Evolutionary conservation across 2,113 vertebrate species (phyloP).

Genomic region (Paralichthys olivaceus): DNA sequence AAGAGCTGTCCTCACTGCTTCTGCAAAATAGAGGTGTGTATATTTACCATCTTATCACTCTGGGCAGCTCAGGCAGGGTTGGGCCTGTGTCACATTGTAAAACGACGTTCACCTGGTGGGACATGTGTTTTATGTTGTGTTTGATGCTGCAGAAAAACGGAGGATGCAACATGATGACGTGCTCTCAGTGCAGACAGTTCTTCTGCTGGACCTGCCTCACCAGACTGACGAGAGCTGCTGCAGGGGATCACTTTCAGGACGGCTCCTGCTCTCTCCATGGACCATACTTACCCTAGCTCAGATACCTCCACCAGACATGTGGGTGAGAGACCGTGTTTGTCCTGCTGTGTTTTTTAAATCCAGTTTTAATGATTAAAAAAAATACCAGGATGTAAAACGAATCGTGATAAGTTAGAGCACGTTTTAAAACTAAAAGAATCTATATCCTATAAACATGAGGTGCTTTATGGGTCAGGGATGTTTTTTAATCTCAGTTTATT

Average conservation of each 20-base stretch:
- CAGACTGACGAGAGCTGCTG: accelerated
- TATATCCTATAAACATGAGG: not conserved
- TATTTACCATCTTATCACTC: no score
- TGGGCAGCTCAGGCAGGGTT: not conserved
- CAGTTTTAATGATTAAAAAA: no score
- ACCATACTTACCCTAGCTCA: not conserved
- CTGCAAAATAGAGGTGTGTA: constrained; percentile 74
- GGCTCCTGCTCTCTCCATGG: accelerated
- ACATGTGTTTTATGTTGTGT: constrained; percentile 12
- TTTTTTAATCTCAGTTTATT: no score
- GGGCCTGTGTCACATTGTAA: not conserved
- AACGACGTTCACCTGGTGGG: not conserved
- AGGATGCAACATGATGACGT: constrained; percentile 48
- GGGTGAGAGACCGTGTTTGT: not conserved
- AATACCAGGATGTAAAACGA: no score
- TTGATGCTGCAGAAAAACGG: constrained; percentile 53
- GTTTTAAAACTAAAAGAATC: no score
- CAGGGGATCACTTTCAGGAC: not conserved
- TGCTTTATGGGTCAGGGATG: no score
- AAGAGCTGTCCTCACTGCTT: constrained; percentile 88
- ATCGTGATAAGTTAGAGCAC: no score
- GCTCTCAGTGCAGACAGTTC: accelerated
- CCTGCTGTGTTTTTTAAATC: no score
- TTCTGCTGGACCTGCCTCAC: constrained; percentile 56
- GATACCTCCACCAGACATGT: not conserved